Percentiles rank a stretch among this genome's conserved stretches.
Evolutionary conservation across 1,140 invertebrate species (phyloP).

Genomic region (Oedothorax gibbosus): DNA sequence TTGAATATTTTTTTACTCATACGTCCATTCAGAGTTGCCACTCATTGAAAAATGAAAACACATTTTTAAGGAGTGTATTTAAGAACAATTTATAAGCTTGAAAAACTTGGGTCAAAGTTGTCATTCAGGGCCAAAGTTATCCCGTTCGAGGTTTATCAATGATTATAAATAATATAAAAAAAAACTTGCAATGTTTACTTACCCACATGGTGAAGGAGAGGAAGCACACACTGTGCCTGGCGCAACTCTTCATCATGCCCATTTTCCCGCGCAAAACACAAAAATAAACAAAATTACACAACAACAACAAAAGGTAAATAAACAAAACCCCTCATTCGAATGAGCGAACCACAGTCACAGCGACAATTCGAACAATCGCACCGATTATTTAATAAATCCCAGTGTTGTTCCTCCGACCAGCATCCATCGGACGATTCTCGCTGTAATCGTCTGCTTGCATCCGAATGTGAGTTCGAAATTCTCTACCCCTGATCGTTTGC

Average conservation of each 20-base stretch:
- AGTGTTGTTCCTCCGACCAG: too few species aligned
- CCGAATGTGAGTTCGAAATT: slow-evolving; percentile 17
- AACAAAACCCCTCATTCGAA: not conserved
- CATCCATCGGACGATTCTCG: not conserved
- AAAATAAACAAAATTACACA: not conserved
- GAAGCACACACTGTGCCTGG: slow-evolving; percentile 56
- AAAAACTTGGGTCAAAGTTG: too few species aligned
- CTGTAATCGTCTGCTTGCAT: slow-evolving; percentile 7
- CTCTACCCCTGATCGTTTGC: slow-evolving; percentile 21
- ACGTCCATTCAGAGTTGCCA: too few species aligned
- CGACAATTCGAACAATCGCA: not conserved
- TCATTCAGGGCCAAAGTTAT: too few species aligned
- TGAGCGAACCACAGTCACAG: not conserved
- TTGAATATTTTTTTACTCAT: too few species aligned
- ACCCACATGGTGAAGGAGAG: slow-evolving; percentile 58
- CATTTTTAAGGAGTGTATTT: too few species aligned
- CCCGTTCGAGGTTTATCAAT: too few species aligned
- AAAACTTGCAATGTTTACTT: slow-evolving; percentile 3
- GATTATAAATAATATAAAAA: slow-evolving; percentile 21
- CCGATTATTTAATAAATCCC: not conserved
- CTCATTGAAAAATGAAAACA: too few species aligned
- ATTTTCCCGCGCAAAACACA: slow-evolving; percentile 14
- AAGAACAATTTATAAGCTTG: too few species aligned
- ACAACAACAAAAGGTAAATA: slow-evolving; percentile 9
- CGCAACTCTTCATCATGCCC: slow-evolving; percentile 58